phyloP scores from a whole-genome alignment of 2,888 invertebrate genomes.

The Camponotus fellah region DNA sequence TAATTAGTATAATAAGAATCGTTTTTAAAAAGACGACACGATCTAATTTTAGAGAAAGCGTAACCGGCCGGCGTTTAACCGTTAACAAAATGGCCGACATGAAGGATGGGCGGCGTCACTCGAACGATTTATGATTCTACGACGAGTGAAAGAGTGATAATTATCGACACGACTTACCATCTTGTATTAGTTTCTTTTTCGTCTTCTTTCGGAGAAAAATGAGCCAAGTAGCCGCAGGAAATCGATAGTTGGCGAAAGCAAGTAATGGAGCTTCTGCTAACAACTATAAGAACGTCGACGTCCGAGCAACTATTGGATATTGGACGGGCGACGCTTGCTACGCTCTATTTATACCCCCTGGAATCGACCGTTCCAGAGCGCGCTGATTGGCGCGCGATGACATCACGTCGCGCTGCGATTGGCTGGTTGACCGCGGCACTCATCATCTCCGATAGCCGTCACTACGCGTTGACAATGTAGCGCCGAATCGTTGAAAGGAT shows the following conservation, averaged over 20 bases:
- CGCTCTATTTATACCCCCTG: constrained; percentile 63
- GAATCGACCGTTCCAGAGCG: constrained; percentile 52
- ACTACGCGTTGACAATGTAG: constrained; percentile 24
- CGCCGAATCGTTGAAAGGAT: neutral
- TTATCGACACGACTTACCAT: constrained; percentile 64
- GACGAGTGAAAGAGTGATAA: neutral
- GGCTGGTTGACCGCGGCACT: constrained; percentile 69
- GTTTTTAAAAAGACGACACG: neutral
- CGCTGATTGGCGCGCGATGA: constrained; percentile 64
- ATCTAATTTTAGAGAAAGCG: constrained; percentile 22
- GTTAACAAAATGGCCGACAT: constrained; percentile 70
- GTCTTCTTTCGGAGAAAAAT: constrained; percentile 31
- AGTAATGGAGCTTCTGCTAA: constrained; percentile 74
- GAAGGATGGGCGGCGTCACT: neutral
- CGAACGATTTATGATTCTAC: neutral
- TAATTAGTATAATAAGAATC: neutral
- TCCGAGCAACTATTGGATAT: constrained; percentile 44
- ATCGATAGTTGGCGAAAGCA: constrained; percentile 72
- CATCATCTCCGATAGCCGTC: constrained; percentile 22
- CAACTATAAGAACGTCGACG: constrained; percentile 51
- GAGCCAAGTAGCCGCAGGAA: constrained; percentile 30
- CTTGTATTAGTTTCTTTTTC: constrained; percentile 58
- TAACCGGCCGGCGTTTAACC: constrained; percentile 70
- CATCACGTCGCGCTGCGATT: constrained; percentile 58
- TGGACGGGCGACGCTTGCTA: constrained; percentile 41